Base-by-base conservation (phyloP, 2,113 vertebrate genomes). In the Corvus moneduloides region DNA sequence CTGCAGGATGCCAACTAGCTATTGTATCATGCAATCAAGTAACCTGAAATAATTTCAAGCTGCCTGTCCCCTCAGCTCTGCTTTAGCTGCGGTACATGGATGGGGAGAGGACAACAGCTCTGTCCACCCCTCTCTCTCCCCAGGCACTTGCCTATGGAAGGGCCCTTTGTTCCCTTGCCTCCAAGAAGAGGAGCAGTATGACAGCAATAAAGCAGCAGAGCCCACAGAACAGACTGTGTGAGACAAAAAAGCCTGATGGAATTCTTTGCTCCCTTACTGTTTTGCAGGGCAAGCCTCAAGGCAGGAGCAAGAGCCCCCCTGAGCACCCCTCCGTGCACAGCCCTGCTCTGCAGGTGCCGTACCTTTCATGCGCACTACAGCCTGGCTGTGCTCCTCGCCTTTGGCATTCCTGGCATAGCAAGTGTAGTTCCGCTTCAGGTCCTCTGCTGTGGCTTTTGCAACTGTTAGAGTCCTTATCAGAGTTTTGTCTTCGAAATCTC, bases 361-460 rank as follows among this genome's bases (percentile, higher is more conserved):
- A 98, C 98, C 98, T 98, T 98, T 98, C 95, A 98, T 62, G 32
- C 54, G 97, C 90, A 98, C 98, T 3, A 82, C 3, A 19, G 98
- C 98, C 68, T 95, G 91, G 73, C 66, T 95, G 10, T n/a, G 90
- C 41, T 69, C 87, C 48, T 97, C 90, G 28, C 98, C 98, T 64
- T 51, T 95, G 62, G 90, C 62, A 0, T 99, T 99, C 82, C 94
- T 97, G 74, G 98, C 98, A 4, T 98, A 97, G 95, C 99, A 99
- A 26, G 98, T 98, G 49, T 98, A 99, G 93, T 97, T 98, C 66
- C 95, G 96, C 93, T 96, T 98, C 91, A 99, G 95, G 72, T 99
- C 98, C 51, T 98, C 97, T 8, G 96, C 54, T 9, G 97, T 98
- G 82, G 98, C 97, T 39, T 98, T 98, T 68, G 97, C 95, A 81